Conservation (phyloP, 2,113 vertebrate species). For the Syngnathus floridae region DNA sequence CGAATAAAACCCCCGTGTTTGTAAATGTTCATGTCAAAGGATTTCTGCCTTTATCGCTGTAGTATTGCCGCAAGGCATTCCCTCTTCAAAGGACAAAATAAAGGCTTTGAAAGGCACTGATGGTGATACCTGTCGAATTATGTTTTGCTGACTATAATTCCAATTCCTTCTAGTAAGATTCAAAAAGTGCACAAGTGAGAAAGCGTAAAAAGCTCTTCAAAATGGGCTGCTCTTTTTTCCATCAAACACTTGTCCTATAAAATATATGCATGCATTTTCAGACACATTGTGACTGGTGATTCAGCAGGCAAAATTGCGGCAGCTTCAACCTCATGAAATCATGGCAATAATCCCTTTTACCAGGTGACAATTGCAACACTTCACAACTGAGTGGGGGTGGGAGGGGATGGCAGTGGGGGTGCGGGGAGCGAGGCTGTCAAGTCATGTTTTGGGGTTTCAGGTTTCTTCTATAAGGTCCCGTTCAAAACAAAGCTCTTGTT, state of each 20-base stretch:
- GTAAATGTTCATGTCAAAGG: neutral
- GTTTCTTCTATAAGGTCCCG: neutral
- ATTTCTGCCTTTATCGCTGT: conserved; percentile 28
- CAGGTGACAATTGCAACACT: conserved; percentile 25
- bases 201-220: neutral
- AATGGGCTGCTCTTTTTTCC: neutral
- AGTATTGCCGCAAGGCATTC: conserved; percentile 16
- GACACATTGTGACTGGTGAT: conserved; percentile 40
- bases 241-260: neutral
- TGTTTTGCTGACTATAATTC: neutral
- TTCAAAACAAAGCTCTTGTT: neutral
- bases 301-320: conserved; percentile 44
- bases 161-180: neutral
- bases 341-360: conserved; percentile 35
- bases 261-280: conserved; percentile 34
- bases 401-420: no score
- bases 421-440: neutral
- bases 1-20: neutral
- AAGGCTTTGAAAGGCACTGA: conserved; percentile 27
- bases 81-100: conserved; percentile 18
- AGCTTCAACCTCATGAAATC: conserved; percentile 31
- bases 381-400: neutral
- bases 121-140: conserved; percentile 8
- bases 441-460: neutral
- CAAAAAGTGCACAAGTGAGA: neutral